Conservation (phyloP, 2,888 invertebrate genomes). For the Theodoxus fluviatilis region DNA sequence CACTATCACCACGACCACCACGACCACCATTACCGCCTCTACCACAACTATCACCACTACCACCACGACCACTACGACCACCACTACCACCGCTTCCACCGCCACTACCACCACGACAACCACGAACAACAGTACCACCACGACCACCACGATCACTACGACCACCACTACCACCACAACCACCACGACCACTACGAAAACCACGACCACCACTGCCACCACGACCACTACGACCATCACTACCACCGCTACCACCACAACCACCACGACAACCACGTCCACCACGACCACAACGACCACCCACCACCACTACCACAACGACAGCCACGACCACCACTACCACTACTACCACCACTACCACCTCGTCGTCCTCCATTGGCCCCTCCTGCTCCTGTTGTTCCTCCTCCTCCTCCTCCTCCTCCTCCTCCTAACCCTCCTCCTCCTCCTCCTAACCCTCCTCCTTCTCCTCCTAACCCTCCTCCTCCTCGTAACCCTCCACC, state of each 20-base stretch:
- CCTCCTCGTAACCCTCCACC: too few species aligned
- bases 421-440: too few species aligned
- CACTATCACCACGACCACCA: too few species aligned
- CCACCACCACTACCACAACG: background rate
- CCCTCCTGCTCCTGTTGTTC: too few species aligned
- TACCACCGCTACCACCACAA: background rate
- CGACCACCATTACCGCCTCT: too few species aligned
- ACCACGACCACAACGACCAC: background rate
- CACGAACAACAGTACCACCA: background rate
- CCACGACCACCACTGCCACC: slow-evolving; percentile 6
- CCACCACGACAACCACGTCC: background rate
- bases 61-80: background rate
- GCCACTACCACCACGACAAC: slow-evolving; percentile 1
- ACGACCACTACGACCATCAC: background rate
- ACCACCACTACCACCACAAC: slow-evolving; percentile 2
- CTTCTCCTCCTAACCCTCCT: too few species aligned
- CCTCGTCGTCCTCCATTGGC: too few species aligned
- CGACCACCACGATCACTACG: background rate
- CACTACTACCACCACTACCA: slow-evolving; percentile 23
- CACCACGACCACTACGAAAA: slow-evolving; percentile 6
- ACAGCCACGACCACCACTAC: background rate
- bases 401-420: too few species aligned
- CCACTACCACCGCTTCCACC: background rate
- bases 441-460: too few species aligned
- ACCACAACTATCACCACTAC: background rate